phyloP scores from a whole-genome alignment of 92 coral and sea anemone genomes.

The Epizoanthus illoricatus region DNA sequence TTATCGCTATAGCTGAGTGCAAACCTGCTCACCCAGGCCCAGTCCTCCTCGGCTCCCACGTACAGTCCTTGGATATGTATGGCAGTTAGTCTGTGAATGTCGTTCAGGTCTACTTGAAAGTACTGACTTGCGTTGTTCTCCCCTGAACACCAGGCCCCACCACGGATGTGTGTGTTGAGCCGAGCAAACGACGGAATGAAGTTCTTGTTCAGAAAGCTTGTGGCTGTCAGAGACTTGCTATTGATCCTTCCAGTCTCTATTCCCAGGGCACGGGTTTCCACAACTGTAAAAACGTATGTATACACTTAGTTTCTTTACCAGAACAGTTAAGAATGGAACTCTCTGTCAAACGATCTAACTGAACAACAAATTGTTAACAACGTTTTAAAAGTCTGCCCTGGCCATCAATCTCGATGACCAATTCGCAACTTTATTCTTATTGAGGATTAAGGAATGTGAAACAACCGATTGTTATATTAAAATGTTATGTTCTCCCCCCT shows the following conservation, averaged over 20 bases:
- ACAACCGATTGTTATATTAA: no score
- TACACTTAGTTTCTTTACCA: no score
- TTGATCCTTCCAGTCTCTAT: constrained; percentile 22
- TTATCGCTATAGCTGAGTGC: constrained; percentile 1
- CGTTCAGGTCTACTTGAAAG: constrained; percentile 19
- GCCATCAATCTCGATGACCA: no score
- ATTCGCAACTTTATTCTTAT: no score
- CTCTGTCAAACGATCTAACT: no score
- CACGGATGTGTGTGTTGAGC: constrained; percentile 4
- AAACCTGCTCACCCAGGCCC: constrained; percentile 28
- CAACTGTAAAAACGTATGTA: no score
- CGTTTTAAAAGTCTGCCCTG: no score
- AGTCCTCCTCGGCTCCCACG: constrained; percentile 4
- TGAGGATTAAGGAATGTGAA: no score
- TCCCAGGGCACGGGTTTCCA: neutral
- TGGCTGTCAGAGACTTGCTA: constrained; percentile 27
- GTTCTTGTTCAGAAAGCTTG: constrained; percentile 8
- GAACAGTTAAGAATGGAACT: no score
- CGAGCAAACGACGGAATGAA: constrained; percentile 25
- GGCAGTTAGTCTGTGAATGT: constrained; percentile 14
- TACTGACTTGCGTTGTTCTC: constrained; percentile 17
- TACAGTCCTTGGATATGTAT: constrained; percentile 23
- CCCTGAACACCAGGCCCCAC: constrained; percentile 26
- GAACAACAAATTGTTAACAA: no score
- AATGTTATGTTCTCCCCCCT: no score